Base-by-base conservation (phyloP, 2,113 vertebrate genomes). In the zebrafish (Danio rerio) region DNA sequence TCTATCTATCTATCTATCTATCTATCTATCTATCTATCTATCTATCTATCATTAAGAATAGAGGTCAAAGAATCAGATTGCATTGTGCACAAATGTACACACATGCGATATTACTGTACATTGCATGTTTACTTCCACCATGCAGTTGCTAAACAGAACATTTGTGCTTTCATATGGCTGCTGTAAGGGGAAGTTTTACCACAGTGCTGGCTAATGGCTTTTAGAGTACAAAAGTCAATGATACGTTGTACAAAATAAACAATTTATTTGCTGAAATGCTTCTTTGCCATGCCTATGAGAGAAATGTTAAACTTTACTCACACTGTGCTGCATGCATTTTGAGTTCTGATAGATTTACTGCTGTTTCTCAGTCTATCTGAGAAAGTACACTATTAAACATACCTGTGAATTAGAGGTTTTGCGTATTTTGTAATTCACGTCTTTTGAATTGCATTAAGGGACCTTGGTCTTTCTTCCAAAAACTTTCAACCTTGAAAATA, bases 121-220 rank as follows among this genome's bases (percentile, higher is more conserved):
- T n/a, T n/a, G 0, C n/a, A 12, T 69, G 69, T 65, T 8, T 43
- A 21, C 58, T 12, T 55, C 45, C 42, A 49, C 42, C 16, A 20
- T 6, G 65, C 20, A 11, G 11, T 50, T 61, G 62, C 47, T 45
- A 20, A 68, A 16, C 20, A 5, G 6, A 40, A 6, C 3, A 12
- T 21, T 2, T 16, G 45, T 11, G 31, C 18, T 15, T 63, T 18
- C 61, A 73, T 59, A 74, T n/a, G 45, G 9, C 31, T 12, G 20
- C 16, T 42, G 62, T 56, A 81, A 81, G 72, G 78, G 83, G 84
- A 85, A 85, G 80, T 81, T 61, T 12, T 65, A 61, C 16, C 63
- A 31, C 0, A 76, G 42, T 59, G 55, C 42, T 59, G 13, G 50
- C 31, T 58, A 40, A 56, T 55, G 1, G 12, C 31, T 72, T 0